Base-by-base conservation (phyloP, 1,140 invertebrate genomes). In the Cherax destructor region DNA sequence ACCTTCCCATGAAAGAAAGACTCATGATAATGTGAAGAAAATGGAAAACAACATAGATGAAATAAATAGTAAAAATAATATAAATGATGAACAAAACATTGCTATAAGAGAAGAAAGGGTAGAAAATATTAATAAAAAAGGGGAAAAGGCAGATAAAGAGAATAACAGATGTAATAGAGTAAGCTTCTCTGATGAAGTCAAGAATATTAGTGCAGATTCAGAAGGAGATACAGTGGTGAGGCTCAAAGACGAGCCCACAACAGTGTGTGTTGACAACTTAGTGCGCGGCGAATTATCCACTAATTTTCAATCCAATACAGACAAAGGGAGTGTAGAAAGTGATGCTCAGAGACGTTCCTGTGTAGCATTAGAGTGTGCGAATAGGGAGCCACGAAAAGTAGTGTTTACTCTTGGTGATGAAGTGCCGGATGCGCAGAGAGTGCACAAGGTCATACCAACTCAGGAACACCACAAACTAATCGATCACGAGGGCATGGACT, bases 161-260 rank as follows among this genome's bases (percentile, higher is more conserved):
- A 76, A 30, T 4, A 78, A 21, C 24, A 87, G 77, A 78, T 87
- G 41, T n/a, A 87, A 87, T 56, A 77, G 74, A 79, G 85, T 87
- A 30, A 87, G 85, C 79, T 87, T 87, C 79, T 87, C 85, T 77
- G 85, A 87, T 47, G 85, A 87, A 61, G 85, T 87, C 21, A 87
- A 87, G 24, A 78, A 87, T 61, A 79, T 78, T 24, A 79, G 85
- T 79, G 24, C 79, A 21, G 85, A 87, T 56, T 16, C 49, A 11
- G 85, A 87, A n/a, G 80, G n/a, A 13, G 47, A 59, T 59, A 52
- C 16, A 16, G 24, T 50, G 50, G 13, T 83, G 56, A 59, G 24
- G 10, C 50, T 59, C 2, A 52, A 52, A 1, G 80, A 83, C 47
- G 4, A 49, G 52, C 4, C 80, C 50, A n/a, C 24, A 50, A 3